A percentile compares a stretch with the other conserved stretches of the same genome.
Conservation (phyloP, 2,797 vertebrate species). For the Myiotriccus ornatus region DNA sequence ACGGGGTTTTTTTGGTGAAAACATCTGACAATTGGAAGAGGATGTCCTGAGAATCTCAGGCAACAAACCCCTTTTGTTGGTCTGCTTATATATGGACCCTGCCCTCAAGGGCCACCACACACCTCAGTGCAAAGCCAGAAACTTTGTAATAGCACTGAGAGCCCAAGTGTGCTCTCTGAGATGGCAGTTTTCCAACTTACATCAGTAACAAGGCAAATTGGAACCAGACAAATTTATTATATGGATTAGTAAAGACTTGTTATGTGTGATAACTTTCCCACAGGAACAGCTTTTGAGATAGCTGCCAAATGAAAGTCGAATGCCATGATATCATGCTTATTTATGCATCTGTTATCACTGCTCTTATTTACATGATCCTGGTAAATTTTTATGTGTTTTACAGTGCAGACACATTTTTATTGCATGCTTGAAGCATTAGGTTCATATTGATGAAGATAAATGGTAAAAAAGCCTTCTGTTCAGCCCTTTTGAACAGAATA, state of each 20-base stretch:
- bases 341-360: conserved; percentile 52
- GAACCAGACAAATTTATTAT: conserved; percentile 37
- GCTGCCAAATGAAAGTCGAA: conserved; percentile 46
- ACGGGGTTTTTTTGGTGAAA: not conserved
- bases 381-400: not conserved
- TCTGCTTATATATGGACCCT: not conserved
- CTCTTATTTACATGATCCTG: conserved; percentile 45
- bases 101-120: not conserved
- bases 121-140: not conserved
- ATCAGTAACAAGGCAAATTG: not conserved
- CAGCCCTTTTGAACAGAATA: not conserved
- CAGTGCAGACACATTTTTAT: conserved; percentile 16
- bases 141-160: not conserved
- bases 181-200: not conserved
- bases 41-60: not conserved
- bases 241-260: conserved; percentile 9
- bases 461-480: conserved; percentile 44
- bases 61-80: not conserved
- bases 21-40: not conserved
- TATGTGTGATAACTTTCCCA: conserved; percentile 22
- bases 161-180: not conserved
- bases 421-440: not conserved
- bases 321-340: not conserved
- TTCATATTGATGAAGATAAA: conserved; percentile 4
- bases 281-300: conserved; percentile 36